Conservation (phyloP, 1,140 invertebrate genomes). For the Monochamus saltuarius region DNA sequence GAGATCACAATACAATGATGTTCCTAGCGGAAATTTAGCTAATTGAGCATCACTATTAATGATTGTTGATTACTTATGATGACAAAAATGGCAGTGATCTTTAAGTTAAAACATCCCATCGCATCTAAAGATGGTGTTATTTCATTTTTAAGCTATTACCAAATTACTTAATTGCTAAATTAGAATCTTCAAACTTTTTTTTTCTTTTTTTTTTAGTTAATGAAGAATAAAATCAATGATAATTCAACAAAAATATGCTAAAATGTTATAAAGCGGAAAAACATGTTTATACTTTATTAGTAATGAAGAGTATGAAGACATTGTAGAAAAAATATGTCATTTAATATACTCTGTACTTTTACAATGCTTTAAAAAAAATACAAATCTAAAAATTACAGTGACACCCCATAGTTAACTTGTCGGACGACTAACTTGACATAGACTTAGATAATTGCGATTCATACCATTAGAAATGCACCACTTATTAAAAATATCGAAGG, state of each 20-base stretch:
- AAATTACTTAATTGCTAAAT: constrained; percentile 1
- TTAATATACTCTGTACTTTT: too few relatives aligned
- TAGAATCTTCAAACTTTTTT: not conserved
- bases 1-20: constrained; percentile 26
- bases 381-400: constrained; percentile 6
- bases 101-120: constrained; percentile 15
- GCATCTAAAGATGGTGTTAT: constrained; percentile 2
- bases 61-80: constrained; percentile 24
- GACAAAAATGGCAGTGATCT: constrained; percentile 33
- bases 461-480: too few relatives aligned
- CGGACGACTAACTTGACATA: too few relatives aligned
- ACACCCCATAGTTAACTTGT: constrained; percentile 9
- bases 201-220: not conserved
- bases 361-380: too few relatives aligned
- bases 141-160: constrained; percentile 4
- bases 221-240: too few relatives aligned
- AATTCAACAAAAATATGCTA: constrained; percentile 3
- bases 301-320: too few relatives aligned
- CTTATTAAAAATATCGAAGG: too few relatives aligned
- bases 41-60: constrained; percentile 29
- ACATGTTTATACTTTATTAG: too few relatives aligned
- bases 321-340: too few relatives aligned
- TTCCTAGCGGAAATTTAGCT: constrained; percentile 17
- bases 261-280: too few relatives aligned
- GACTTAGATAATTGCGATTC: too few relatives aligned